Base-by-base conservation (phyloP, 2,888 invertebrate species). In the Lydus trimaculatus region DNA sequence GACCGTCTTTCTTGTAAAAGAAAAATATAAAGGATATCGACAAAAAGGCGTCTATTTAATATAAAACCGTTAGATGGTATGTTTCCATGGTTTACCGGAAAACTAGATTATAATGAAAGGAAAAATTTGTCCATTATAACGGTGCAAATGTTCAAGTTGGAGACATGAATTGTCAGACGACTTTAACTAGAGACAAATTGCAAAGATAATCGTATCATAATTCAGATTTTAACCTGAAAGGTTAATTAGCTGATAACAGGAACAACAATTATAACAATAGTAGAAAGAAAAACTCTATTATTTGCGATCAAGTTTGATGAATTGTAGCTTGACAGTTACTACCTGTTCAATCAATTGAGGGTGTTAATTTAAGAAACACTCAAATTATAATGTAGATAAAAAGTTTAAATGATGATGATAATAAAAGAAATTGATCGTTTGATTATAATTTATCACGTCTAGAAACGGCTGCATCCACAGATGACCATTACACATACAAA, bases 401-500 rank as follows among this genome's bases (percentile, higher is more conserved):
- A 48, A 6, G 9, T 48, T 20, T 20, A 20, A 43, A 43, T 43
- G 20, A 48, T 20, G 17, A 20, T 20, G 8, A 48, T 48, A 48
- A 48, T 48, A 48, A 48, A 48, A 48, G 9, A 20, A 48, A 48
- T 48, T 20, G 48, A 48, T 48, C 48, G 48, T 48, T 80, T 78
- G 79, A 79, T 63, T 61, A 64, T 66, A 69, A 72, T 72, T 72
- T 72, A 72, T 72, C 33, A 64, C 62, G 36, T 20, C 39, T 52
- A 69, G 66, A 67, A 72, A 65, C 48, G 56, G 43, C 33, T 62
- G 65, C 59, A 58, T 65, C 70, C 70, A 72, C 72, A 70, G 70
- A 69, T 72, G 72, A 72, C 64, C 65, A 65, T 67, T 64, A 70
- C 39, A 17, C 63, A 68, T 65, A 66, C 68, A 71, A 71, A 66